A percentile compares a stretch with the other conserved stretches of the same genome.
phyloP scores from a whole-genome alignment of 2,797 vertebrate genomes.

The Manis javanica region DNA sequence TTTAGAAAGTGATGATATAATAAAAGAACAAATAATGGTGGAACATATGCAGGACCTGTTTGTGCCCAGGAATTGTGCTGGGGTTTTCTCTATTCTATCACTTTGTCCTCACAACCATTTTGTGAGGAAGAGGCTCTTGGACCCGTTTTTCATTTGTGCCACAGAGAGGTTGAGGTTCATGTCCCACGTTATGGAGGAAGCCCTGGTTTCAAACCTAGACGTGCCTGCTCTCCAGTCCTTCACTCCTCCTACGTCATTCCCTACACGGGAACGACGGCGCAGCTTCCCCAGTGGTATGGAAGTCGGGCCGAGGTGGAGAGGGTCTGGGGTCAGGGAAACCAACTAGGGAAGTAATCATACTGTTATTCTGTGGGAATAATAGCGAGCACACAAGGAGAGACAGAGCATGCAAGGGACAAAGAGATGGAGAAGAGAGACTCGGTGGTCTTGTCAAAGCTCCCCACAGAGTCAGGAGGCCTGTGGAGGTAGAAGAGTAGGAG shows the following conservation, averaged over 20 bases:
- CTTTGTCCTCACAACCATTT: not conserved
- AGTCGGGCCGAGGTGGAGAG: not conserved
- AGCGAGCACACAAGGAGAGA: not conserved
- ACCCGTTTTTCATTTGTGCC: not conserved
- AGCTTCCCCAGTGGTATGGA: not conserved
- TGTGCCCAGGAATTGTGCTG: not conserved
- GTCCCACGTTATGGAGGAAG: not conserved
- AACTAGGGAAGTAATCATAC: not conserved
- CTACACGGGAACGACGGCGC: not conserved
- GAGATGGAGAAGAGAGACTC: not conserved
- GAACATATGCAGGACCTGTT: not conserved
- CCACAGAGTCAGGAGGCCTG: not conserved
- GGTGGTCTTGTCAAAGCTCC: not conserved
- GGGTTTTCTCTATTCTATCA: not conserved
- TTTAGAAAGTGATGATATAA: not conserved
- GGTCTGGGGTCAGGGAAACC: not conserved
- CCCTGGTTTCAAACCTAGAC: not conserved
- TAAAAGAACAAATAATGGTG: not conserved
- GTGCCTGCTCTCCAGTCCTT: not conserved
- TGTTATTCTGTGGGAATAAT: not conserved
- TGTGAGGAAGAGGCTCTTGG: not conserved
- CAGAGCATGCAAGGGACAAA: not conserved
- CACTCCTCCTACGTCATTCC: not conserved
- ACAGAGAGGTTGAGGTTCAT: not conserved
- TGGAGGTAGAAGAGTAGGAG: not conserved